Base-by-base conservation (phyloP, 2,888 invertebrate species). In the Atrina japonica region DNA sequence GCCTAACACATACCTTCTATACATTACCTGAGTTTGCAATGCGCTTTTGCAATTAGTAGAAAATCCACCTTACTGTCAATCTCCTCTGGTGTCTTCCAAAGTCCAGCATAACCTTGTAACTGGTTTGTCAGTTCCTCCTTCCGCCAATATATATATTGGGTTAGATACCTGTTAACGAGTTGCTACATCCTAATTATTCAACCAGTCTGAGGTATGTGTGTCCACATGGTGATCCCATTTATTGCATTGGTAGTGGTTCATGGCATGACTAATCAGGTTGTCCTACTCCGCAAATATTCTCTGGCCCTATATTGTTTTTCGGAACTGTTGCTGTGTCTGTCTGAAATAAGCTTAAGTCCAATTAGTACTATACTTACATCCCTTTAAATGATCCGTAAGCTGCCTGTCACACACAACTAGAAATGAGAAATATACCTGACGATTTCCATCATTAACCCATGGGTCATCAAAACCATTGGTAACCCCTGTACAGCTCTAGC, bases 321-420 rank as follows among this genome's bases (percentile, higher is more conserved):
- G 35, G 35, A 11, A 35, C 35, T 35, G 29, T 25, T 6, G 43
- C 14, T 11, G 59, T n/a, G n/a, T n/a, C n/a, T 35, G 14, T 59
- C 43, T 59, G 30, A 2, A 23, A 59, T 21, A 64, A 64, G 64
- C 30, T 64, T 52, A 0, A 6, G 64, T 52, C 43, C 53, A 53
- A 41, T 52, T 40, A 40, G 63, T 63, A 40, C n/a, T 16, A 53
- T 63, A 63, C 63, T 52, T 63, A 63, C 52, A 50, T 25, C 63
- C 63, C 23, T 30, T 25, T 11, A 64, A 25, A 43, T 64, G 64
- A 16, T 41, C 35, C 6, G 6, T 5, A 7, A 35, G 35, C 35
- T 35, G 35, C 11, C 35, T 35, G 5, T 35, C 35, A 25, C 64
- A 64, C 3, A 52, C 64, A 52, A 64, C 52, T 27, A 40, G 14